A percentile compares a stretch with the other conserved stretches of the same genome.
Conservation (phyloP, 2,888 invertebrate species). For the Diadromus collaris region DNA sequence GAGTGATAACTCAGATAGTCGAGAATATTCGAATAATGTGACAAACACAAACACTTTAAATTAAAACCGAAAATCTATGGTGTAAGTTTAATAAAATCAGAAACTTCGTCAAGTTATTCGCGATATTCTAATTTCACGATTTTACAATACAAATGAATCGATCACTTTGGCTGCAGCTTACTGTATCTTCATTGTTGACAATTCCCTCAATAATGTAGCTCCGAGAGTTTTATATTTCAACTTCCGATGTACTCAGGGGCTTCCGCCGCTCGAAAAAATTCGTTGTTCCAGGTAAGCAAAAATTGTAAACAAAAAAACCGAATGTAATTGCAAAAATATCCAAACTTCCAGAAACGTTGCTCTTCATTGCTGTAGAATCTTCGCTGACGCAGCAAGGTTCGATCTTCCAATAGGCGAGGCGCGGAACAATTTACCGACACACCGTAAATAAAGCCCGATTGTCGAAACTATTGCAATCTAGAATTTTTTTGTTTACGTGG, state of each 20-base stretch:
- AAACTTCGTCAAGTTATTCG: not conserved
- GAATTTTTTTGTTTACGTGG: not conserved
- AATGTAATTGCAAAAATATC: not conserved
- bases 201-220: not conserved
- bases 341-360: not conserved
- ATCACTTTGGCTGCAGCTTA: not conserved
- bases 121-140: not conserved
- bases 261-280: too few relatives aligned
- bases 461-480: not conserved
- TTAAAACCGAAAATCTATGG: not conserved
- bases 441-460: not conserved
- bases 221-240: too few relatives aligned
- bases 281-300: too few relatives aligned
- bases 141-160: not conserved
- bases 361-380: constrained; percentile 19
- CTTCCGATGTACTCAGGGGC: too few relatives aligned
- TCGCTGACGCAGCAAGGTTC: constrained; percentile 3
- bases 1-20: not conserved
- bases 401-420: constrained; percentile 24
- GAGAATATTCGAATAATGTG: not conserved
- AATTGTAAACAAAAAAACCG: not conserved
- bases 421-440: not conserved
- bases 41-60: not conserved
- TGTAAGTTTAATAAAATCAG: not conserved
- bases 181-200: constrained; percentile 18